Conservation (phyloP, 2,797 vertebrate genomes). For the Catharus ustulatus region DNA sequence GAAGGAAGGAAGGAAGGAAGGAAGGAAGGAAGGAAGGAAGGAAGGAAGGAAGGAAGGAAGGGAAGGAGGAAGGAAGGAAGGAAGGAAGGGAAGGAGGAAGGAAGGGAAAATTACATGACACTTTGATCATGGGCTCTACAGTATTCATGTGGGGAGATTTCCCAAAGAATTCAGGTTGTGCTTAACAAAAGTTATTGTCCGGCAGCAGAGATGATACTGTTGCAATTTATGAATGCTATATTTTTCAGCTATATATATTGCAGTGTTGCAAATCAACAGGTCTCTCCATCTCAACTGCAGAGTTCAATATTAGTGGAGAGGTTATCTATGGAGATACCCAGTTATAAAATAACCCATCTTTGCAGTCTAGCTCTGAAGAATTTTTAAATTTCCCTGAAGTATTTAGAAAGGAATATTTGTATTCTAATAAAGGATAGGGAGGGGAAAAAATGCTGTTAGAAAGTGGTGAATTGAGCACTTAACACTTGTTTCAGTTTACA, state of each 20-base stretch:
- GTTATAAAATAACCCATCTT: not conserved
- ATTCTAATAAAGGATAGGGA: conserved; percentile 45
- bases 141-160: not conserved
- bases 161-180: not conserved
- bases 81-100: not conserved
- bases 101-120: not conserved
- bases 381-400: conserved; percentile 56
- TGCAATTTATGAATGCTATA: not conserved
- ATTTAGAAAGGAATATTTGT: conserved; percentile 24
- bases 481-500: conserved; percentile 68
- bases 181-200: not conserved
- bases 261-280: not conserved
- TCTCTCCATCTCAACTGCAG: not conserved
- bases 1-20: too few species aligned
- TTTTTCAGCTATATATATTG: not conserved
- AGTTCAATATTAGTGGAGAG: not conserved
- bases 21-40: too few species aligned
- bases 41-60: too few species aligned
- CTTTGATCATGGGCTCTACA: not conserved
- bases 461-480: conserved; percentile 49
- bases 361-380: not conserved
- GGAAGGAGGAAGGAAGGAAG: not conserved
- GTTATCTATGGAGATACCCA: not conserved
- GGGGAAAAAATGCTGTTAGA: conserved; percentile 26
- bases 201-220: not conserved